Conservation (phyloP, 2,888 invertebrate species). For the Creontiades dilutus region DNA sequence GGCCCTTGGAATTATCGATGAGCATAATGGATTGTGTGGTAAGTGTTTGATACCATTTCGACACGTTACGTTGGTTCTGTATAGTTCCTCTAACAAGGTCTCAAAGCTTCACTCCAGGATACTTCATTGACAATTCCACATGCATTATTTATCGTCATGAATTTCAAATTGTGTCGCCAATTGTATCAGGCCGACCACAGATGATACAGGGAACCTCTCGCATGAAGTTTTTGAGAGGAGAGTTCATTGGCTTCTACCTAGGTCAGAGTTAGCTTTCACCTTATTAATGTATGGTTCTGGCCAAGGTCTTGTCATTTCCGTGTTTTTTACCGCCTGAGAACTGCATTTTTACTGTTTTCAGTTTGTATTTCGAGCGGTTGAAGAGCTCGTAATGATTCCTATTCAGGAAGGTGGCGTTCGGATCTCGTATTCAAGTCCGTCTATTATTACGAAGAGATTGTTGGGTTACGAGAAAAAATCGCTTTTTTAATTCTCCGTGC, state of each 20-base stretch:
- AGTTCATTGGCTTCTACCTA: slow-evolving; percentile 58
- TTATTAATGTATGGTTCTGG: slow-evolving; percentile 38
- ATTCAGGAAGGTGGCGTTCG: not conserved
- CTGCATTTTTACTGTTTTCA: too few relatives aligned
- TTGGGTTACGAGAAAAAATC: slow-evolving; percentile 20
- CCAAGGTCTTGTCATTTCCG: slow-evolving; percentile 33
- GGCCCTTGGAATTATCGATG: not conserved
- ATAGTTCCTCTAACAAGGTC: not conserved
- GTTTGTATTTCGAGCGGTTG: too few relatives aligned
- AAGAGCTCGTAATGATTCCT: too few relatives aligned
- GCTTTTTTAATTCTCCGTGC: slow-evolving; percentile 43
- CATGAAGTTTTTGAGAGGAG: not conserved
- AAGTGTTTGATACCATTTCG: not conserved
- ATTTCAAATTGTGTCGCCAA: slow-evolving; percentile 41
- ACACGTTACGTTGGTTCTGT: not conserved
- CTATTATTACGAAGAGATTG: slow-evolving; percentile 14
- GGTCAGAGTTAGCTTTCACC: slow-evolving; percentile 61
- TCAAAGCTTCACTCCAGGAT: not conserved
- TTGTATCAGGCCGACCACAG: not conserved
- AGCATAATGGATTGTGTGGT: not conserved
- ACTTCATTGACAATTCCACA: slow-evolving; percentile 24
- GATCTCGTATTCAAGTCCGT: not conserved
- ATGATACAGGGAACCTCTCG: not conserved
- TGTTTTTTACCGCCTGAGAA: not conserved
- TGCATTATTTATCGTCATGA: slow-evolving; percentile 53